Conservation (phyloP, 2,113 vertebrate genomes). For the Pachycephala philippinensis region DNA sequence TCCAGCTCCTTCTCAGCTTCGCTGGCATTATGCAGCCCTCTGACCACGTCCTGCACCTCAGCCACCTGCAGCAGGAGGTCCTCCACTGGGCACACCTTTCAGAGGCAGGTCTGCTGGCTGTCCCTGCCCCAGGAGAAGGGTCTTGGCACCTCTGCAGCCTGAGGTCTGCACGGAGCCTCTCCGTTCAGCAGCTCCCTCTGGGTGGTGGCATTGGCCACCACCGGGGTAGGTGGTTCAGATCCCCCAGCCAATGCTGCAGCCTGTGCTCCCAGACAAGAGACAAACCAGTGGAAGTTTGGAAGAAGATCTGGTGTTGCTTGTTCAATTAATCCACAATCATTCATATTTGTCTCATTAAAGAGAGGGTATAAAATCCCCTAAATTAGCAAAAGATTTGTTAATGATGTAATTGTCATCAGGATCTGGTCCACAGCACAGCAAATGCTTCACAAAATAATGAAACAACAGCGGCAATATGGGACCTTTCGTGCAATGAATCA, state of each 20-base stretch:
- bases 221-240: rapidly evolving
- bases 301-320: background rate
- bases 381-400: background rate
- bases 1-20: background rate
- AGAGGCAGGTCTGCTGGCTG: background rate
- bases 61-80: background rate
- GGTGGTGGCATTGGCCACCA: background rate
- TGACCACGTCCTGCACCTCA: background rate
- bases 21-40: background rate
- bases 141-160: background rate
- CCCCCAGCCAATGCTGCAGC: background rate
- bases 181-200: background rate
- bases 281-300: background rate
- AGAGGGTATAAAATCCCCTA: background rate
- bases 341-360: background rate
- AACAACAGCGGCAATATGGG: background rate
- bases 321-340: background rate
- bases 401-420: background rate
- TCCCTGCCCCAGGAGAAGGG: too few species aligned
- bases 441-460: background rate
- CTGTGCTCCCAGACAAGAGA: background rate
- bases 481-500: background rate
- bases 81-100: background rate
- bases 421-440: background rate
- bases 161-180: background rate